Evolutionary conservation across 2,888 invertebrate genomes (phyloP), one percentile per base, ranked within the genome.

Genomic region (Eupithecia dodoneata): DNA sequence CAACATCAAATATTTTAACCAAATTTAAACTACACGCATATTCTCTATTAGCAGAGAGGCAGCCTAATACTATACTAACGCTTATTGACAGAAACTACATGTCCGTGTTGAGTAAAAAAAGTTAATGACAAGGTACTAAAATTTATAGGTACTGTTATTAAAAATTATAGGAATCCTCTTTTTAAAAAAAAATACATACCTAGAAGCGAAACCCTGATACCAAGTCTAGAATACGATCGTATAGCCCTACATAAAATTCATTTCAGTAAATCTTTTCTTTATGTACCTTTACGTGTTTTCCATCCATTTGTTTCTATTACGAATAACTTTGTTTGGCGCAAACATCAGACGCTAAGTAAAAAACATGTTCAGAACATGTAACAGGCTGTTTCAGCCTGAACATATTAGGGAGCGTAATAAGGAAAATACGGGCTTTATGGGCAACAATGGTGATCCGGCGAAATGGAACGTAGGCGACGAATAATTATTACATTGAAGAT

Each of bases 341-440:
- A 87, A 86, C 71, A 76, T 74, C 75, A 74, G 70, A 71, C 75
- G 72, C 74, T 81, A 76, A 78, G 77, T 80, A 79, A 88, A 86
- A 88, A 88, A 87, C 88, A 88, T 86, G 87, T 86, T 84, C 81
- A 81, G 78, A 84, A 84, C 86, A 86, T 85, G 85, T 87, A 90
- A 88, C 87, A 89, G 86, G 87, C 84, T 85, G 84, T 87, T 90
- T 88, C 86, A 89, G 86, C 87, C 84, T 85, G 84, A 87, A 88
- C 87, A 87, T 89, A 88, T 89, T 87, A 86, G 85, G 86, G 85
- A 84, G 85, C 82, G 88, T 89, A 88, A 88, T 87, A 90, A 88
- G 88, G 88, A 88, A 91, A 91, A 90, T 88, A 85, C 85, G 85
- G 83, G 71, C 87, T 90, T 91, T 91, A 91, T 87, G 88, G 86